phyloP scores from a whole-genome alignment of 2,888 invertebrate genomes.

The Andrena chrysosceles region DNA sequence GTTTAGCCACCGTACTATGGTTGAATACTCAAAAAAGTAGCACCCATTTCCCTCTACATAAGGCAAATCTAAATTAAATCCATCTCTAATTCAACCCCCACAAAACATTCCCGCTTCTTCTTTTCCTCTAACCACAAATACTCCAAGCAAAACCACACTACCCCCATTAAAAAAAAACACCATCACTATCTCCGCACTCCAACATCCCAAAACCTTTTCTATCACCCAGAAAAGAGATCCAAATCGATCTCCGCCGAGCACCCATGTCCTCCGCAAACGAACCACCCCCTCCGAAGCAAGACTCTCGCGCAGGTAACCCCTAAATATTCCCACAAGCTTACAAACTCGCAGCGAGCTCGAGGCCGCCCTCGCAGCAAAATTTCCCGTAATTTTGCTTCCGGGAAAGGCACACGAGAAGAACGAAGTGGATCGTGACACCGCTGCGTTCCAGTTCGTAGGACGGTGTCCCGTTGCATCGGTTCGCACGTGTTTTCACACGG shows the following conservation, averaged over 20 bases:
- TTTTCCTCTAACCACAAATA: neutral
- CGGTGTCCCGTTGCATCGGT: slow-evolving; percentile 51
- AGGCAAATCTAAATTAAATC: too few species aligned
- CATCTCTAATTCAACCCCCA: too few species aligned
- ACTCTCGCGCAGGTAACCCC: slow-evolving; percentile 2
- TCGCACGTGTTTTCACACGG: slow-evolving; percentile 59
- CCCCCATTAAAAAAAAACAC: neutral
- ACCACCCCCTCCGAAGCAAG: neutral
- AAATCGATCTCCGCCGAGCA: slow-evolving; percentile 1
- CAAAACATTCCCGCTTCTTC: too few species aligned
- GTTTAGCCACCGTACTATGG: too few species aligned
- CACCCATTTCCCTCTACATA: too few species aligned
- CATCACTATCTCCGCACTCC: neutral
- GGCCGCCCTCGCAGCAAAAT: neutral
- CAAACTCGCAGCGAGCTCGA: neutral
- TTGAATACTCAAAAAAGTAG: too few species aligned
- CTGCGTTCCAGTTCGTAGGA: slow-evolving; percentile 6
- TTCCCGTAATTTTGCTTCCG: slow-evolving; percentile 14
- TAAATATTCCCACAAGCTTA: neutral
- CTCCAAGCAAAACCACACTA: neutral
- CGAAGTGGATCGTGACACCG: neutral
- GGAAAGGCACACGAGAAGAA: slow-evolving; percentile 5
- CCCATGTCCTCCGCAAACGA: slow-evolving; percentile 15
- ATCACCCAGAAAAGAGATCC: neutral
- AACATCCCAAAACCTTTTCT: neutral